These are phyloP conservation scores for Sphaerophoria rueppellii DNA, from an alignment of 2,888 invertebrate species.

Conservation along the genomic window DNA sequence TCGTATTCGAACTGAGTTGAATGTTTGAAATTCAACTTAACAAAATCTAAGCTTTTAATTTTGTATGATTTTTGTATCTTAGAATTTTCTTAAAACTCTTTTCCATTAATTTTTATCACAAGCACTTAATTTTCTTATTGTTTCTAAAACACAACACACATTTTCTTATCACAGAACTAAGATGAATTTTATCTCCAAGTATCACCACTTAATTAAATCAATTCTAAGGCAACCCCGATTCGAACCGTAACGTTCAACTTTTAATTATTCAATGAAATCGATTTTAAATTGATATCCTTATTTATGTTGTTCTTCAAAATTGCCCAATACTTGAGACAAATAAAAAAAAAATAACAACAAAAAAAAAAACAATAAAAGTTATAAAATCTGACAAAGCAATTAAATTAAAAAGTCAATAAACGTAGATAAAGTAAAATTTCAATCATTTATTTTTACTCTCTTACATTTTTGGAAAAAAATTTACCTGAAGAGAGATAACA, in stretches of 20 bases:
- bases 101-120: constrained; percentile 20
- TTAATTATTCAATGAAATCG: constrained; percentile 59
- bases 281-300: constrained; percentile 60
- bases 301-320: constrained; percentile 12
- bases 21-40: too few species aligned
- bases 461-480: constrained; percentile 16
- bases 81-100: constrained; percentile 25
- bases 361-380: too few species aligned
- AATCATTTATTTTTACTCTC: constrained; percentile 22
- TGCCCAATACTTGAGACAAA: constrained; percentile 35
- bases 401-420: constrained; percentile 60
- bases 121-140: background rate
- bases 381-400: constrained; percentile 47
- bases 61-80: constrained; percentile 37
- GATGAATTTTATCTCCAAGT: too few species aligned
- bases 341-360: constrained; percentile 17
- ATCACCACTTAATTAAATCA: too few species aligned
- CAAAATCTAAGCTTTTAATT: constrained; percentile 1
- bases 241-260: constrained; percentile 9
- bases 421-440: constrained; percentile 26
- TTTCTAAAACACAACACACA: background rate
- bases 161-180: constrained; percentile 20
- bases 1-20: too few species aligned
- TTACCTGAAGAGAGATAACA: constrained; percentile 9
- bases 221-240: too few species aligned